Evolutionary conservation across 1,140 invertebrate genomes (phyloP), one percentile per base, ranked within the genome.

Genomic region (Lutraria rhynchaena): DNA sequence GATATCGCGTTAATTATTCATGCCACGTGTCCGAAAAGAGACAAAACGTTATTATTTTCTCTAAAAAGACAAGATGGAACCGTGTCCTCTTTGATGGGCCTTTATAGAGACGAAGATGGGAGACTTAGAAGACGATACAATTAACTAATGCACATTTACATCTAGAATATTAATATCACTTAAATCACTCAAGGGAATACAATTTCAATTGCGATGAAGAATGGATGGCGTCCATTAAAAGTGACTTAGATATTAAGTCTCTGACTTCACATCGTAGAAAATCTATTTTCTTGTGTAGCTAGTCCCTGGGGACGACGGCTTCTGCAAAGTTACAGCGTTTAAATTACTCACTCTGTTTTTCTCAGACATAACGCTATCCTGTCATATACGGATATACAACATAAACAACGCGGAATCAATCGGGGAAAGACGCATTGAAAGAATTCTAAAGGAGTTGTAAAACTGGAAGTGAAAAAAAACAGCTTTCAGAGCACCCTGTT

Each of bases 121-220:
- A 41, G 35, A 22, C 22, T 70, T 65, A 70, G 75, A 87, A 87
- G 83, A 87, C 78, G 84, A 85, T 82, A 84, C 86, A 87, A 87
- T 87, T 87, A 87, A 85, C 83, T 87, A 87, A 87, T 87, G 86
- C 82, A 83, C 83, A 84, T 84, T 87, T 87, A 87, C 86, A 85
- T 87, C 82, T 81, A 81, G 83, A 85, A 83, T 87, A 87, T 87
- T 87, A 87, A 87, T 87, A 85, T 87, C 82, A 84, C 86, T 85
- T 84, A 83, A 70, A 51, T 9, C 70, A 76, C 86, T 37, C 63
- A 7, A 33, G 86, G 86, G 86, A 87, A 65, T 83, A 49, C 46
- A 61, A 85, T 87, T 87, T 85, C 83, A 87, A 87, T 87, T 81
- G 63, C 46, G 13, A 63, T 53, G 44, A 71, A 81, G 78, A 61